Conservation (phyloP, 2,888 invertebrate genomes). For the Oscheius sp. region DNA sequence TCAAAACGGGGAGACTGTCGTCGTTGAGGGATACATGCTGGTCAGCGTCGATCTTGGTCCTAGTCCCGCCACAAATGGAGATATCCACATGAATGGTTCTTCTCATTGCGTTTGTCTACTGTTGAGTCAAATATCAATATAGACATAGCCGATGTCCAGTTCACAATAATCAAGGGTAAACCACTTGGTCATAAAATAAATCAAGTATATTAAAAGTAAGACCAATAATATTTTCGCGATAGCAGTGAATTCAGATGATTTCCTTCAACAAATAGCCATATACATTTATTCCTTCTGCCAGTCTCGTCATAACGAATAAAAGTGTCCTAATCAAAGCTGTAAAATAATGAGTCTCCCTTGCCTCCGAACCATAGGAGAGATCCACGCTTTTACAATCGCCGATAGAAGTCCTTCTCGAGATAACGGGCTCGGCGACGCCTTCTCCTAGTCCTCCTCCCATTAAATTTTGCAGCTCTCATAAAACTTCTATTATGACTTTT, state of each 20-base stretch:
- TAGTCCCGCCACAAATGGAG: not conserved
- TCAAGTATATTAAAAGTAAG: too few species aligned
- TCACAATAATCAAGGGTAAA: too few species aligned
- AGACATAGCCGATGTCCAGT: too few species aligned
- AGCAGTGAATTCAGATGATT: too few species aligned
- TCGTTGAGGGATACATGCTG: not conserved
- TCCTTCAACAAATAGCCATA: too few species aligned
- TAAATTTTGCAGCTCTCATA: not conserved
- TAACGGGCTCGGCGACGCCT: slow-evolving; percentile 11
- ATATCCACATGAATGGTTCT: not conserved
- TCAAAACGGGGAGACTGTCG: not conserved
- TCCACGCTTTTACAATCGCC: slow-evolving; percentile 33
- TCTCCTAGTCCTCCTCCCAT: not conserved
- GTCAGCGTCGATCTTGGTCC: not conserved
- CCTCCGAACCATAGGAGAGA: not conserved
- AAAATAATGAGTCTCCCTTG: not conserved
- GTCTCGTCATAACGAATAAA: too few species aligned
- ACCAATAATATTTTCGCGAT: too few species aligned
- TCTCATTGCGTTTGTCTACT: too few species aligned
- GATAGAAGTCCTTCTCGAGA: slow-evolving; percentile 10
- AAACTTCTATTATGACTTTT: slow-evolving; percentile 2
- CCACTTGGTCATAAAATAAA: too few species aligned
- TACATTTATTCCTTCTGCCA: too few species aligned
- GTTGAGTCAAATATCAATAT: too few species aligned
- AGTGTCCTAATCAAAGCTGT: too few species aligned